Base-by-base conservation (phyloP, 2,113 vertebrate genomes). In the Osmerus eperlanus region DNA sequence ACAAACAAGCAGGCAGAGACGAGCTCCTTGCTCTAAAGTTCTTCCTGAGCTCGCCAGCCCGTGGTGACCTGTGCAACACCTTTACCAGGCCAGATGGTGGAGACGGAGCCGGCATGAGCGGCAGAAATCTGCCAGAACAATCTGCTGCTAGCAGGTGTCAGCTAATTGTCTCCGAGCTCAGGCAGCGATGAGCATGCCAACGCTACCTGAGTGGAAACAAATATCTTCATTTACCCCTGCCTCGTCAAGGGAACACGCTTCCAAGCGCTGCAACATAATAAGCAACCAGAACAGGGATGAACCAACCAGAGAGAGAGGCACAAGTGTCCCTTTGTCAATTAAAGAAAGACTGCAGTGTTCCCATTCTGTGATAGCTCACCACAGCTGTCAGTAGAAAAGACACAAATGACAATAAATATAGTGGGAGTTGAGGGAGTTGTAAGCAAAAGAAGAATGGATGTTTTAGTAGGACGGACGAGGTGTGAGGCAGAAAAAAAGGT, bases 81-180 rank as follows among this genome's bases (percentile, higher is more conserved):
- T 96, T 95, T 91, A 91, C 80, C 80, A 83, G 91, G 92, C 93
- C 94, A 97, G 94, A 95, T 97, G 95, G 95, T 77, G 80, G 75
- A 85, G 90, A 88, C 88, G 89, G 86, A 93, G 94, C 88, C 91
- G 86, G 92, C 91, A 90, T 88, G 91, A 92, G 89, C 89, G 84
- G 89, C 89, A 89, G 87, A 90, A 94, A 93, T 93, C 94, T 95
- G 94, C 93, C 93, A 94, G 92, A 94, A 91, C 95, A 96, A 95
- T 96, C 94, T 97, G 95, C 91, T 85, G 83, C 78, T 87, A 94
- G 92, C 94, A 96, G 95, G 94, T 97, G 95, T 94, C 90, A 91
- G 87, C 92, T 94, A 97, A 97, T 96, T 94, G 94, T 95, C 93
- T 94, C 91, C 78, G 92, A 92, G 91, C 93, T 89, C 89, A 86